phyloP scores from a whole-genome alignment of 2,888 invertebrate genomes.

The Zygothrica quintamaculata region DNA sequence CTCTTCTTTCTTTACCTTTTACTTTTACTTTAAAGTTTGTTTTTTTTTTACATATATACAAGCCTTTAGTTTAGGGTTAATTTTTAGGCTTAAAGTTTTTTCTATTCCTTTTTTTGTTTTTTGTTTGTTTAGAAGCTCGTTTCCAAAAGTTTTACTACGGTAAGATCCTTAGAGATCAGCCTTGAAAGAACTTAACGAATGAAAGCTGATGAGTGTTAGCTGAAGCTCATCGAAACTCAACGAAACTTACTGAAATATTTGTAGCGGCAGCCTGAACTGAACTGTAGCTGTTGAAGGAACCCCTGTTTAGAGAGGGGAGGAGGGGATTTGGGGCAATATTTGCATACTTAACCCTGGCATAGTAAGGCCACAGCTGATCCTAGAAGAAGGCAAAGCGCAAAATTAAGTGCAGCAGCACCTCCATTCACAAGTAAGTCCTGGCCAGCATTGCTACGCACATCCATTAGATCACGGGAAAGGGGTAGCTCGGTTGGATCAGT shows the following conservation, averaged over 20 bases:
- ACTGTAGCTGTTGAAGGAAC: not conserved
- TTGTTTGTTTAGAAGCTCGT: slow-evolving; percentile 65
- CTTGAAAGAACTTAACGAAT: slow-evolving; percentile 47
- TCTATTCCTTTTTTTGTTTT: slow-evolving; percentile 16
- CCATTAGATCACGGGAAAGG: slow-evolving; percentile 86
- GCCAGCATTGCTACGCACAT: slow-evolving; percentile 81
- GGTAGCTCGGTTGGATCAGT: slow-evolving; percentile 88
- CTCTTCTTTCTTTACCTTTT: not conserved
- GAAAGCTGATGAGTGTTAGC: slow-evolving; percentile 65
- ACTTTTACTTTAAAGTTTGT: slow-evolving; percentile 13
- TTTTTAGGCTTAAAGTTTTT: slow-evolving; percentile 11
- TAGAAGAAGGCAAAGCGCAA: slow-evolving; percentile 9
- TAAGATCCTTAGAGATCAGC: slow-evolving; percentile 4
- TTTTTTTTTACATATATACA: slow-evolving; percentile 72
- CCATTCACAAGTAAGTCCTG: slow-evolving; percentile 63
- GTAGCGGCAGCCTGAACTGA: slow-evolving; percentile 2
- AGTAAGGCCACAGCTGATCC: slow-evolving; percentile 18
- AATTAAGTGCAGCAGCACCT: slow-evolving; percentile 15
- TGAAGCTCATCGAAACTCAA: slow-evolving; percentile 55
- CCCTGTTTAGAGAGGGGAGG: not conserved
- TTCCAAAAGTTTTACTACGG: slow-evolving; percentile 54
- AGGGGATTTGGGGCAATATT: not conserved
- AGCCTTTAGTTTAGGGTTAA: slow-evolving; percentile 47
- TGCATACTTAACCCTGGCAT: slow-evolving; percentile 36
- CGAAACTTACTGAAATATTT: slow-evolving; percentile 43